These are phyloP conservation scores for Lasioglossum malachurum DNA, from an alignment of 2,888 invertebrate species.

Conservation along the genomic window DNA sequence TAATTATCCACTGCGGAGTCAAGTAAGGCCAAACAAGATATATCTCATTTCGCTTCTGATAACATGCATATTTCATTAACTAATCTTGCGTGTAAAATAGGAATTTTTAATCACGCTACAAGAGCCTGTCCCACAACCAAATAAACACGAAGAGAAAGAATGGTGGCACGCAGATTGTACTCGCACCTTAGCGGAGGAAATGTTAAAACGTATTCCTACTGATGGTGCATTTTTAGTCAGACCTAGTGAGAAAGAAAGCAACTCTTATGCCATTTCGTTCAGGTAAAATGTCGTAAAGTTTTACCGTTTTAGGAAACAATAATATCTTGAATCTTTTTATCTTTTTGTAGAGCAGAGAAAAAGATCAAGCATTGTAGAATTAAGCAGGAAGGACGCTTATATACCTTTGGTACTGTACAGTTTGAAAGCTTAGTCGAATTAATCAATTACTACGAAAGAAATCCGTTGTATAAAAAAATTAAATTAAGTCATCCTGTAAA, in stretches of 20 bases:
- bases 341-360: conserved; percentile 90
- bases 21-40: conserved; percentile 85
- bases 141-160: conserved; percentile 96
- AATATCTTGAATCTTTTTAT: conserved; percentile 1
- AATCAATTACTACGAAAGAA: conserved; percentile 95
- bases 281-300: conserved; percentile 86
- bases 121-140: conserved; percentile 97
- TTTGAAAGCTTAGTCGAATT: conserved; percentile 98
- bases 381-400: conserved; percentile 95
- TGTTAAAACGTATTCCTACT: conserved; percentile 92
- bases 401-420: conserved; percentile 95
- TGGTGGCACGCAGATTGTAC: conserved; percentile 96
- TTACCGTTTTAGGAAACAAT: neutral
- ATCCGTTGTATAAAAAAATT: conserved; percentile 96
- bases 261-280: conserved; percentile 97
- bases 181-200: conserved; percentile 94
- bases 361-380: conserved; percentile 99
- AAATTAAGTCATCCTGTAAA: conserved; percentile 94
- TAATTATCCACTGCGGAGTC: conserved; percentile 93
- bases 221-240: conserved; percentile 98
- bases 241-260: conserved; percentile 94
- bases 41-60: neutral
- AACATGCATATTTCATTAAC: neutral
- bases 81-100: conserved; percentile 78
- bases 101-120: conserved; percentile 95